Conservation (phyloP, 2,888 invertebrate genomes). For the Anodontia alba region DNA sequence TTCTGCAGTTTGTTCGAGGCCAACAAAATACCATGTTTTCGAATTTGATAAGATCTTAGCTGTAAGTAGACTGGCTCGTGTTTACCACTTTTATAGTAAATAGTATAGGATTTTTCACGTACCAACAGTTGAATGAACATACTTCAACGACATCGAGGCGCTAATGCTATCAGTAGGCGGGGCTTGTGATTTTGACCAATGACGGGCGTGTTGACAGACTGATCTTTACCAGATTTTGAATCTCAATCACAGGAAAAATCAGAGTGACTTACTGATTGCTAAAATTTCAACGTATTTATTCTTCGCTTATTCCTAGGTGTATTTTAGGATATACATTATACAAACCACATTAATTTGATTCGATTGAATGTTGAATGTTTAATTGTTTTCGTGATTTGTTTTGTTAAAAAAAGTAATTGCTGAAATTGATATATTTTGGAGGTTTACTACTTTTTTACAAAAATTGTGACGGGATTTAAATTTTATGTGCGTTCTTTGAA, state of each 20-base stretch:
- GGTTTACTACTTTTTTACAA: too few relatives aligned
- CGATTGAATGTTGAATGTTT: too few relatives aligned
- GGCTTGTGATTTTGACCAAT: conserved; percentile 37
- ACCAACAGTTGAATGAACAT: conserved; percentile 31
- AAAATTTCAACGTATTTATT: not conserved
- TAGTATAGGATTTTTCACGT: not conserved
- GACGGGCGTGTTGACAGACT: not conserved
- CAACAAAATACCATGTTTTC: too few relatives aligned
- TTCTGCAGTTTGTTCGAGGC: too few relatives aligned
- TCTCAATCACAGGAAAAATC: not conserved
- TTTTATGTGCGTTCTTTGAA: too few relatives aligned
- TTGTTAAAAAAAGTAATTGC: too few relatives aligned
- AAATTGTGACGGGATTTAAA: too few relatives aligned
- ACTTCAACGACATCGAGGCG: conserved; percentile 32
- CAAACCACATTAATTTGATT: not conserved
- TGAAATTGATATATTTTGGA: too few relatives aligned
- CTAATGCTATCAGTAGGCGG: conserved; percentile 40
- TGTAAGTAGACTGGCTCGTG: not conserved
- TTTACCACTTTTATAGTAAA: conserved; percentile 8
- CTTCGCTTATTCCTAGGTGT: not conserved
- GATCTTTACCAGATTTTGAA: not conserved
- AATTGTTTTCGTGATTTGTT: too few relatives aligned
- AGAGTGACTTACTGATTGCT: conserved; percentile 9
- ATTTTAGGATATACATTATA: not conserved
- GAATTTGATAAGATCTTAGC: not conserved